A percentile compares a stretch with the other conserved stretches of the same genome.
Evolutionary conservation across 2,113 vertebrate species (phyloP).

Genomic region (Chroicocephalus ridibundus): DNA sequence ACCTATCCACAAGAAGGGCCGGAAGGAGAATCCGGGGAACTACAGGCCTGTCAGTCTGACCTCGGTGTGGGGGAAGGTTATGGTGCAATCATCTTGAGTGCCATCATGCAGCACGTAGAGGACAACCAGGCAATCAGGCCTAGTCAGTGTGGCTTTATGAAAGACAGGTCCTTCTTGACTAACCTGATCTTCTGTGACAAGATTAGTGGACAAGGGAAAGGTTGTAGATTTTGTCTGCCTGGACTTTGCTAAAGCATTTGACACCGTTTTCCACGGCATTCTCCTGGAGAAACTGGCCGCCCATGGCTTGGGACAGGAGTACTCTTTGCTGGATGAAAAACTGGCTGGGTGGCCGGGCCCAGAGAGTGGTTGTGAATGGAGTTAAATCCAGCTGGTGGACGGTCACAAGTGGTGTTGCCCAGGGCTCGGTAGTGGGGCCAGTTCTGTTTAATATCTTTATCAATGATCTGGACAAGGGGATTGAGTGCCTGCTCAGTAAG

Average conservation of each 20-base stretch:
- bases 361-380: too few relatives aligned
- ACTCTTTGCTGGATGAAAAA: too few relatives aligned
- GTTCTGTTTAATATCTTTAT: neutral
- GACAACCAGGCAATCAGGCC: neutral
- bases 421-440: neutral
- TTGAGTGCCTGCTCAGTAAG: neutral
- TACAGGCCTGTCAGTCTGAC: neutral
- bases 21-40: neutral
- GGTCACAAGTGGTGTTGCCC: neutral
- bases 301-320: fast-evolving
- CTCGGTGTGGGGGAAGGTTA: neutral
- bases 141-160: neutral
- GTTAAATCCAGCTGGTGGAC: neutral
- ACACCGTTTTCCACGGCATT: neutral
- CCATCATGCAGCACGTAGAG: fast-evolving
- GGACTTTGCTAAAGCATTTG: neutral
- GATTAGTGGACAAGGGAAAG: neutral
- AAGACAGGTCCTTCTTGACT: neutral
- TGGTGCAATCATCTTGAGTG: neutral
- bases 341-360: neutral
- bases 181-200: neutral
- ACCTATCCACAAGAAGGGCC: neutral
- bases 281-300: neutral
- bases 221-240: neutral
- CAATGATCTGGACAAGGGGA: neutral